Evolutionary conservation across 2,113 vertebrate genomes (phyloP).

Genomic region (Agapornis roseicollis): DNA sequence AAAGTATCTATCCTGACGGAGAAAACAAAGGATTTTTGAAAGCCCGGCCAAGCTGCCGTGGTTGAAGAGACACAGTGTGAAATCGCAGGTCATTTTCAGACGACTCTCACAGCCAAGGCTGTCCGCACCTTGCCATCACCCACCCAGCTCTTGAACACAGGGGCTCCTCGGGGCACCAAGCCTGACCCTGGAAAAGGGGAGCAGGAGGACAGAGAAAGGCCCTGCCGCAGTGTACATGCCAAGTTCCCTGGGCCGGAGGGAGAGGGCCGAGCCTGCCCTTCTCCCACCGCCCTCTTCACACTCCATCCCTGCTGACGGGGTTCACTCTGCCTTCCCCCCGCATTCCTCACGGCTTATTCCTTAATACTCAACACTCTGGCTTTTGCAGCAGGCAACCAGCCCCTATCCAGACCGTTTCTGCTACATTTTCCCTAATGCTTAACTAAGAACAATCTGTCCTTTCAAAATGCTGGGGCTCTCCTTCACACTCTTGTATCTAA

Average conservation of each 20-base stretch:
- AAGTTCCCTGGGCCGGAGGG: no score
- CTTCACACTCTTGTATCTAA: neutral
- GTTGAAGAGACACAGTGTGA: neutral
- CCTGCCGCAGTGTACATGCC: neutral
- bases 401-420: neutral
- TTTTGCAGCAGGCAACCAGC: neutral
- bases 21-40: constrained; percentile 15
- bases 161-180: neutral
- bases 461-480: neutral
- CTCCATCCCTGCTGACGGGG: neutral
- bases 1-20: neutral
- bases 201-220: neutral
- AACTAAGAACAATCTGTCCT: neutral
- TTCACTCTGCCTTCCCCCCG: neutral
- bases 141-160: neutral
- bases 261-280: neutral
- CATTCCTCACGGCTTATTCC: neutral
- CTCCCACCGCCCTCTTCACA: neutral
- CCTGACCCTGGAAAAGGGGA: neutral
- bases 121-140: neutral
- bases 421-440: neutral
- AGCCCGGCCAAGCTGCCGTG: neutral
- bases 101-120: neutral
- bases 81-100: neutral
- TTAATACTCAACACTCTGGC: neutral